A percentile compares a stretch with the other conserved stretches of the same genome.
Conservation (phyloP, 2,113 vertebrate genomes). For the Narcine bancroftii region DNA sequence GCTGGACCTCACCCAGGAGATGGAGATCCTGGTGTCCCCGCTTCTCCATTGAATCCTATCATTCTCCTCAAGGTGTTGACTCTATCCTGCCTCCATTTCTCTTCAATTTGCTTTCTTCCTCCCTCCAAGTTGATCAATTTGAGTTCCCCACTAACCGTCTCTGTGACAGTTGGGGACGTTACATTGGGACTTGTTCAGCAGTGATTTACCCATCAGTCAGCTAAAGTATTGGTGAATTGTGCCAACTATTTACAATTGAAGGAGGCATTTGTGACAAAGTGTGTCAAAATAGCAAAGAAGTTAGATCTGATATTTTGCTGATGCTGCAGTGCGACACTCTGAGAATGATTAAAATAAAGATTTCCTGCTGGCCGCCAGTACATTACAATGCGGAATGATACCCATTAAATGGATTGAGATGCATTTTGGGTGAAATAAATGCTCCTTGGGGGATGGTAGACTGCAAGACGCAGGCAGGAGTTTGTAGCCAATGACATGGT, state of each 20-base stretch:
- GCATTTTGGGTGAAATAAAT: background rate
- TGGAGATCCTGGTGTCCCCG: no score
- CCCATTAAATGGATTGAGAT: background rate
- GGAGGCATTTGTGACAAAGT: background rate
- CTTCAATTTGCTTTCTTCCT: background rate
- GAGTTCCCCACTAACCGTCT: background rate
- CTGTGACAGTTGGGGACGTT: background rate
- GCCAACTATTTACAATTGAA: background rate
- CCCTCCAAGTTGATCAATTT: background rate
- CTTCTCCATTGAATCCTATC: no score
- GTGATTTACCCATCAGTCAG: background rate
- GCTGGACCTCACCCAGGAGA: no score
- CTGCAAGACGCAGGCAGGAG: background rate
- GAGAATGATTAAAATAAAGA: conserved; percentile 5
- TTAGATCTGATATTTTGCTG: background rate
- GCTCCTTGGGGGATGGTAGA: background rate
- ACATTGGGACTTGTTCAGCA: background rate
- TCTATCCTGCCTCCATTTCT: background rate
- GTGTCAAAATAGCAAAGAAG: background rate
- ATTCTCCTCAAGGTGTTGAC: no score
- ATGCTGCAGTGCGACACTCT: background rate
- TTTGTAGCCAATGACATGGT: no score
- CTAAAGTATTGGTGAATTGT: background rate
- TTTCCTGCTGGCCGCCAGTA: background rate
- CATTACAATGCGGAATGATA: background rate